Evolutionary conservation across 2,888 invertebrate species (phyloP).

Genomic region (Platycheirus rosarum): DNA sequence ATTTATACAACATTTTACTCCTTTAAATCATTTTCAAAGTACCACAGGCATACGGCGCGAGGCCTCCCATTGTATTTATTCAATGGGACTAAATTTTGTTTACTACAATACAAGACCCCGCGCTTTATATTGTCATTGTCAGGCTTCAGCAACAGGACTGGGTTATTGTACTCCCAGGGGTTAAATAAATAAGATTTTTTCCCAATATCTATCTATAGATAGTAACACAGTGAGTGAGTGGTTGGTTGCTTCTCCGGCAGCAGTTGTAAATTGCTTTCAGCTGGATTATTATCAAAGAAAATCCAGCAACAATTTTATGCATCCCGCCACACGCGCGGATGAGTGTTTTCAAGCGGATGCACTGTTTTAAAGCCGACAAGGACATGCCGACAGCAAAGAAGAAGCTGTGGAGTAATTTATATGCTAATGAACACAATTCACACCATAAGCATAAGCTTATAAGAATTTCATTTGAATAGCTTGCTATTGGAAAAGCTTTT

Average conservation of each 20-base stretch:
- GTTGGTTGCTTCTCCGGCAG: slow-evolving; percentile 17
- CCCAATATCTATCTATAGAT: no score
- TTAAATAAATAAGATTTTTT: slow-evolving; percentile 36
- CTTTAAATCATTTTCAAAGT: no score
- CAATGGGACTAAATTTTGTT: not conserved
- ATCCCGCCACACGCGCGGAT: slow-evolving; percentile 66
- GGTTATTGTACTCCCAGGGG: not conserved
- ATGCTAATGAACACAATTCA: slow-evolving; percentile 38
- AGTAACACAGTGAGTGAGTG: slow-evolving; percentile 15
- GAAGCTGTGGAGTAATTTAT: slow-evolving; percentile 60
- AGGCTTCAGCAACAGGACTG: not conserved
- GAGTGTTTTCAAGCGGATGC: slow-evolving; percentile 69
- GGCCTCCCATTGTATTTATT: no score
- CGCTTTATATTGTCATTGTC: slow-evolving; percentile 3
- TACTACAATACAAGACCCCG: slow-evolving; percentile 2
- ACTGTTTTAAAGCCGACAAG: slow-evolving; percentile 65
- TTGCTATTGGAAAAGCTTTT: slow-evolving; percentile 50
- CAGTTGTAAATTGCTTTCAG: slow-evolving; percentile 69
- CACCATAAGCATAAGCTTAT: slow-evolving; percentile 54
- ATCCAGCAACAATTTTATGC: slow-evolving; percentile 71
- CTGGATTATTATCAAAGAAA: slow-evolving; percentile 72
- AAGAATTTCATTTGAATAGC: slow-evolving; percentile 63
- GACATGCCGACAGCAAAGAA: slow-evolving; percentile 37
- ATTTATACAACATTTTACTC: no score
- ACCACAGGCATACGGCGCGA: no score